Conservation (phyloP, 92 coral and sea anemone species). For the Hydrozoanthus gracilis region DNA sequence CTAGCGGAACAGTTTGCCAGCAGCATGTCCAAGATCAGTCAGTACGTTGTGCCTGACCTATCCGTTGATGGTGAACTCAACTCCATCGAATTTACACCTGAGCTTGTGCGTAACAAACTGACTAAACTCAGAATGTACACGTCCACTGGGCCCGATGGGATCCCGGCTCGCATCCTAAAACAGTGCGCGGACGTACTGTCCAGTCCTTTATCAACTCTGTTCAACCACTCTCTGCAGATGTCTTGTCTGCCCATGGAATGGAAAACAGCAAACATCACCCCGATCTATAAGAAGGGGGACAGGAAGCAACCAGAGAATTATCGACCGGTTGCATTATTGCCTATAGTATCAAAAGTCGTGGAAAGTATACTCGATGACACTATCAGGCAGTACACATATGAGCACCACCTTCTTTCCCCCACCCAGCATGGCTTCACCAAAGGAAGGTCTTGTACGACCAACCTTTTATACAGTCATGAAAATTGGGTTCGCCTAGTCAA, state of each 20-base stretch:
- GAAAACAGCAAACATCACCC: no score
- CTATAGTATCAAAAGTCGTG: not conserved
- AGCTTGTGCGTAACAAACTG: not conserved
- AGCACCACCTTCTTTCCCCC: not conserved
- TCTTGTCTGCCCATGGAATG: not conserved
- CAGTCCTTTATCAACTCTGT: not conserved
- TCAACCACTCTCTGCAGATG: not conserved
- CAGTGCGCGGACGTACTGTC: not conserved
- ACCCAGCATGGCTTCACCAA: not conserved
- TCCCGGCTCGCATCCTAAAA: not conserved
- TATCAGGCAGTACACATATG: not conserved
- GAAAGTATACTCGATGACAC: not conserved
- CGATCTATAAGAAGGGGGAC: not conserved
- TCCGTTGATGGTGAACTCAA: not conserved
- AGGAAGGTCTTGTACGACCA: not conserved
- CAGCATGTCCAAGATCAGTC: not conserved
- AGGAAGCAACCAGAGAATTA: not conserved
- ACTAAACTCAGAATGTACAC: not conserved
- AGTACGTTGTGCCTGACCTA: not conserved
- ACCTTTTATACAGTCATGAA: not conserved
- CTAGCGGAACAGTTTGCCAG: not conserved
- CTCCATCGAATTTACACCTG: not conserved
- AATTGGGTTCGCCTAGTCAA: not conserved
- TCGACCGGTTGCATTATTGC: not conserved
- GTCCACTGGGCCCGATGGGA: not conserved